These are phyloP conservation scores for Cheilosia urbana DNA, from an alignment of 2,888 invertebrate species.

Conservation along the genomic window DNA sequence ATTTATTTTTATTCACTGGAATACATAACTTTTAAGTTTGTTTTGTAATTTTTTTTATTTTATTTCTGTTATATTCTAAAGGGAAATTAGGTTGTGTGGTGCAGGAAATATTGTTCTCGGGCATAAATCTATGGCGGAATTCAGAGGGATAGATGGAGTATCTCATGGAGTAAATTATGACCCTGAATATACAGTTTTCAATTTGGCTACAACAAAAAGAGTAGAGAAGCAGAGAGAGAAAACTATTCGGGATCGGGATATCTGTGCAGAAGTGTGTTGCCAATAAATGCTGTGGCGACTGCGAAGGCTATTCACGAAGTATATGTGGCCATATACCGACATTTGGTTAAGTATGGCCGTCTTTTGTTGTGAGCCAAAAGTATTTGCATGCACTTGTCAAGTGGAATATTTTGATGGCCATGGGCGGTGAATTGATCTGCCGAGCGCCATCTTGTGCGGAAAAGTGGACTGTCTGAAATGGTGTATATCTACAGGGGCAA, in stretches of 20 bases:
- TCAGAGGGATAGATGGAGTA: slow-evolving; percentile 40
- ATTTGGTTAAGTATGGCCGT: too few relatives aligned
- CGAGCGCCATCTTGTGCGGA: too few relatives aligned
- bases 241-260: slow-evolving; percentile 25
- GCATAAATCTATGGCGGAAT: slow-evolving; percentile 60
- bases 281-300: slow-evolving; percentile 26
- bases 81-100: slow-evolving; percentile 68
- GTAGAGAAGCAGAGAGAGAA: neutral
- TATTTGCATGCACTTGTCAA: too few relatives aligned
- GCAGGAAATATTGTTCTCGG: slow-evolving; percentile 60
- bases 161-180: slow-evolving; percentile 67
- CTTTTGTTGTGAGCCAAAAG: too few relatives aligned
- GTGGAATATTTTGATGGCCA: too few relatives aligned
- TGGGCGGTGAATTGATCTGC: too few relatives aligned
- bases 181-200: slow-evolving; percentile 70
- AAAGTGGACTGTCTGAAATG: too few relatives aligned
- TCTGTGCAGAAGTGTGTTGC: slow-evolving; percentile 27
- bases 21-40: slow-evolving; percentile 50
- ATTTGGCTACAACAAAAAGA: slow-evolving; percentile 40
- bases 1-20: slow-evolving; percentile 68
- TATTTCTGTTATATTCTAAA: slow-evolving; percentile 20
- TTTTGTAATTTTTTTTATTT: slow-evolving; percentile 25
- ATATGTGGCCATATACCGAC: too few relatives aligned
- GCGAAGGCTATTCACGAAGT: slow-evolving; percentile 3
- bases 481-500: too few relatives aligned